phyloP scores from a whole-genome alignment of 1,140 invertebrate species.

The Solenopsis invicta region DNA sequence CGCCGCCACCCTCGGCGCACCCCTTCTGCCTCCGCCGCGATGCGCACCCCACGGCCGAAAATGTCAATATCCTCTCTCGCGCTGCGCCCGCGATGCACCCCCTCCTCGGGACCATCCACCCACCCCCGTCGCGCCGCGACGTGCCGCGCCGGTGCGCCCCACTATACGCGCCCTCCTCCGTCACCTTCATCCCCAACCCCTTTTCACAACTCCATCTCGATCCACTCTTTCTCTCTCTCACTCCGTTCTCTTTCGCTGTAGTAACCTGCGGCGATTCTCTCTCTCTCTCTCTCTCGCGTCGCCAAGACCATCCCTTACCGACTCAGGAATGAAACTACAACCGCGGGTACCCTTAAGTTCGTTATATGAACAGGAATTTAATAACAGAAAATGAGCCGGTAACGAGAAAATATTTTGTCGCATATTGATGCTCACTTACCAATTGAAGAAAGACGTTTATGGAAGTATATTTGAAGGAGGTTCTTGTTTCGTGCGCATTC shows the following conservation, averaged over 20 bases:
- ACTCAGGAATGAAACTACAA: neutral
- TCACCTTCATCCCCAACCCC: constrained; percentile 10
- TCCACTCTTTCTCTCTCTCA: constrained; percentile 47
- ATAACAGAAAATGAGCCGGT: neutral
- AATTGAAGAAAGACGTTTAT: neutral
- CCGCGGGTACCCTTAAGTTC: too few relatives aligned
- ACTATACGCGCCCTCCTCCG: constrained; percentile 32
- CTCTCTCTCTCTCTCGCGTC: neutral
- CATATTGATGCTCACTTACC: neutral
- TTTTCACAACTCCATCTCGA: constrained; percentile 53
- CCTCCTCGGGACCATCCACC: constrained; percentile 35
- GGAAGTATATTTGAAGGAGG: too few relatives aligned
- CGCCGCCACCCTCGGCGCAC: constrained; percentile 17
- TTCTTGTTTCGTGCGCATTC: neutral
- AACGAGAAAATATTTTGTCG: neutral
- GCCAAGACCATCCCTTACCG: neutral
- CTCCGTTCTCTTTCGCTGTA: neutral
- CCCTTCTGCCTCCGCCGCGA: constrained; percentile 59
- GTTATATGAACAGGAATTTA: neutral
- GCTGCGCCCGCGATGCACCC: constrained; percentile 79
- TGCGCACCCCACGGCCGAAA: constrained; percentile 82
- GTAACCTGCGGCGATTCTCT: neutral
- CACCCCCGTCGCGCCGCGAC: constrained; percentile 1
- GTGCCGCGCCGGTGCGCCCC: constrained; percentile 27
- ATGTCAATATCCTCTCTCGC: constrained; percentile 85